phyloP scores from a whole-genome alignment of 2,888 invertebrate species.

The Encarsia formosa region DNA sequence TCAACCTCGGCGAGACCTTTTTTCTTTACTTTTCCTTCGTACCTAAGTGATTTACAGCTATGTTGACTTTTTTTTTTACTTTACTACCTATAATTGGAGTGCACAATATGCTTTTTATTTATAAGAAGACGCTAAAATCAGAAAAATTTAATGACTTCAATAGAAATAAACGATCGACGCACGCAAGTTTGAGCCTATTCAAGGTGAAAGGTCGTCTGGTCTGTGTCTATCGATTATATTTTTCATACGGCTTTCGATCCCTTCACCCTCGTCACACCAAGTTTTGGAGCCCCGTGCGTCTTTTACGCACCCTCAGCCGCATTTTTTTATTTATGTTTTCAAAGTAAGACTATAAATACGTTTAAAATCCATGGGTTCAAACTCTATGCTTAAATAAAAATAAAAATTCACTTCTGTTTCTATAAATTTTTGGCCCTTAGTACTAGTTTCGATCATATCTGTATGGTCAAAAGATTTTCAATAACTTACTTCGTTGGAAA shows the following conservation, averaged over 20 bases:
- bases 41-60: conserved; percentile 12
- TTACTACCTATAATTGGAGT: not conserved
- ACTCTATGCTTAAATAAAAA: too few relatives aligned
- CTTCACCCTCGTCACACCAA: conserved; percentile 15
- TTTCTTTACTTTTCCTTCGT: conserved; percentile 23
- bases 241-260: conserved; percentile 5
- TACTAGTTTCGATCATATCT: too few relatives aligned
- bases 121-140: not conserved
- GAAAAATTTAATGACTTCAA: conserved; percentile 11
- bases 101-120: not conserved
- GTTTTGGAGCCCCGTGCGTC: too few relatives aligned
- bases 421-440: too few relatives aligned
- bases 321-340: too few relatives aligned
- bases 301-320: too few relatives aligned
- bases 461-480: too few relatives aligned
- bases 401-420: too few relatives aligned
- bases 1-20: conserved; percentile 18
- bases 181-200: conserved; percentile 38
- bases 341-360: too few relatives aligned
- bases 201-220: conserved; percentile 51
- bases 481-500: too few relatives aligned
- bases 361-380: too few relatives aligned
- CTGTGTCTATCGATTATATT: conserved; percentile 53
- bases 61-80: conserved; percentile 8
- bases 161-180: conserved; percentile 36